phyloP scores from a whole-genome alignment of 1,140 invertebrate genomes.

The Protaetia brevitarsis region DNA sequence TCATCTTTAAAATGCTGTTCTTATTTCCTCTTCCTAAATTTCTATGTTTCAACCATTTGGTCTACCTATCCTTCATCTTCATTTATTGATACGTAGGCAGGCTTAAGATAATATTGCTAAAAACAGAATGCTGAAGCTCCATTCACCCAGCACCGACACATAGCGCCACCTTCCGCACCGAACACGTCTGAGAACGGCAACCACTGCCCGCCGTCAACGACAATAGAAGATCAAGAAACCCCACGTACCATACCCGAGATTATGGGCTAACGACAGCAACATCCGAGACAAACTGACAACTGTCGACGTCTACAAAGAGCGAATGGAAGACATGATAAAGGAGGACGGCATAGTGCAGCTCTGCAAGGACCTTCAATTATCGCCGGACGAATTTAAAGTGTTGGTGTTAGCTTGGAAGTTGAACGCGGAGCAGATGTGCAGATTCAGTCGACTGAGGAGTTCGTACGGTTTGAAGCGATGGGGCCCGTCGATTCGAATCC shows the following conservation, averaged over 20 bases:
- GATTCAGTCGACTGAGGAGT: slow-evolving; percentile 86
- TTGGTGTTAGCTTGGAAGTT: slow-evolving; percentile 92
- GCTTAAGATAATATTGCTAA: neutral
- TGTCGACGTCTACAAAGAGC: slow-evolving; percentile 89
- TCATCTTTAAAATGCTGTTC: no score
- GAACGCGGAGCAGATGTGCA: slow-evolving; percentile 92
- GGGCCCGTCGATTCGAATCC: slow-evolving; percentile 80
- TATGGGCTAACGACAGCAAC: slow-evolving; percentile 57
- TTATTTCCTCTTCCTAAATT: no score
- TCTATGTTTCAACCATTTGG: no score
- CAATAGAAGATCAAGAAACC: slow-evolving; percentile 23
- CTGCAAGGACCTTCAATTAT: slow-evolving; percentile 83
- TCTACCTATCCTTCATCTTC: no score
- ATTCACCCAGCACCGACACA: slow-evolving; percentile 45
- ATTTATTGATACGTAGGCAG: no score
- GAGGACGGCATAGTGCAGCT: slow-evolving; percentile 83
- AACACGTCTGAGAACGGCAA: slow-evolving; percentile 44
- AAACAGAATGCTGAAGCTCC: slow-evolving; percentile 46
- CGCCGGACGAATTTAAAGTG: slow-evolving; percentile 90
- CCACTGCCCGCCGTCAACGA: slow-evolving; percentile 28
- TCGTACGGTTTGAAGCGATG: slow-evolving; percentile 75
- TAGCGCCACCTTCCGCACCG: slow-evolving; percentile 36
- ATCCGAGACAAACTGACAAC: slow-evolving; percentile 68
- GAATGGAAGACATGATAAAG: slow-evolving; percentile 78
- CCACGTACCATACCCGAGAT: slow-evolving; percentile 50